Percentiles rank a stretch among this genome's conserved stretches.
Evolutionary conservation across 2,888 invertebrate species (phyloP).

Genomic region (Nyleta sp.): DNA sequence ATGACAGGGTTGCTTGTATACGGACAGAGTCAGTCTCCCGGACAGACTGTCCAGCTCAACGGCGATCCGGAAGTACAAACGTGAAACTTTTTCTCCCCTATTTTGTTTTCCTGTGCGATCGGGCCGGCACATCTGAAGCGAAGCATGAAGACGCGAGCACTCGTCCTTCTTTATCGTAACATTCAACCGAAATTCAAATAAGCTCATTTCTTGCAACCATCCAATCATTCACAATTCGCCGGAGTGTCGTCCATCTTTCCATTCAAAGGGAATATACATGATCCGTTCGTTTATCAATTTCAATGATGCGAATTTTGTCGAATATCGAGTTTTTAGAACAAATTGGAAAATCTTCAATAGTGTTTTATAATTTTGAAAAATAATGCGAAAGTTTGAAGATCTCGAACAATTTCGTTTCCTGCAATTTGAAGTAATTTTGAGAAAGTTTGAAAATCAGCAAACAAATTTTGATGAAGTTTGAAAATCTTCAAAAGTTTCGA

Average conservation of each 20-base stretch:
- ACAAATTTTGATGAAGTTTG: too few relatives aligned
- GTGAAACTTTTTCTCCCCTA: constrained; percentile 68
- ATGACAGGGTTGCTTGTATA: constrained; percentile 76
- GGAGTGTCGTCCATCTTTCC: constrained; percentile 16
- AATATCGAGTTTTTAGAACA: too few relatives aligned
- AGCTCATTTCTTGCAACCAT: constrained; percentile 36
- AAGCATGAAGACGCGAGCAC: constrained; percentile 60
- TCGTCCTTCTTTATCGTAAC: constrained; percentile 46
- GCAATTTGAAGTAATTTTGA: too few relatives aligned
- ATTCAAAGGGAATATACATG: too few relatives aligned
- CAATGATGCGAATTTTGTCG: too few relatives aligned
- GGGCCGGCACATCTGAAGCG: constrained; percentile 54
- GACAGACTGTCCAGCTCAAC: constrained; percentile 72
- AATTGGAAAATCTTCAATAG: too few relatives aligned
- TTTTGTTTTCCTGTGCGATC: constrained; percentile 62
- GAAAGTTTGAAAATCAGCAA: too few relatives aligned
- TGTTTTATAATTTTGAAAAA: too few relatives aligned
- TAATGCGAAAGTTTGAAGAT: too few relatives aligned
- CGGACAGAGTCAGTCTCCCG: constrained; percentile 64
- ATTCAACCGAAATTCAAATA: constrained; percentile 58
- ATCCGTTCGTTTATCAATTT: too few relatives aligned
- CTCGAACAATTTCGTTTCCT: too few relatives aligned
- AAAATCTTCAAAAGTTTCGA: too few relatives aligned
- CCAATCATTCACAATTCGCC: constrained; percentile 34
- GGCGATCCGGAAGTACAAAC: constrained; percentile 69